Evolutionary conservation across 2,888 invertebrate genomes (phyloP), one percentile per base, ranked within the genome.

Genomic region (Brenthis daphne): DNA sequence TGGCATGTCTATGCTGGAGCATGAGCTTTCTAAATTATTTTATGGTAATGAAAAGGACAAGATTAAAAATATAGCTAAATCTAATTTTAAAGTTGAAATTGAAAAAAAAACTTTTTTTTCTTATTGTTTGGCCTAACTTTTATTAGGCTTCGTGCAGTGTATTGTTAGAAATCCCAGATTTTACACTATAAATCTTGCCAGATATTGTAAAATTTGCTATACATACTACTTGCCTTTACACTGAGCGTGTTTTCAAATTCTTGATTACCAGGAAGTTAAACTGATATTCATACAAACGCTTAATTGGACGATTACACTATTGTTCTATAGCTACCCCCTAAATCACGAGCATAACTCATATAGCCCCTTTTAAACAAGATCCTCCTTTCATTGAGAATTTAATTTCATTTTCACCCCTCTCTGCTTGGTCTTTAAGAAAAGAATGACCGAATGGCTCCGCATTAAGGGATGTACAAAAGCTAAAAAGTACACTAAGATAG

Each of bases 391-490:
- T 87, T 88, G 82, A 85, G 87, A 90, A 90, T 92, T 91, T 92
- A 90, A 92, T 92, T 92, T 92, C 88, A 89, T 91, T 88, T 87
- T 88, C 92, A 90, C 92, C 91, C 91, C 90, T 89, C 88, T 85
- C 84, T 64, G 64, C 65, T 68, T 76, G 76, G 80, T 76, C 79
- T 81, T 87, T 85, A 85, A 88, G 88, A 87, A 88, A 90, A 90
- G 89, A 91, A 89, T 90, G 90, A 90, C 89, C 86, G 83, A 84
- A 82, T 86, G 89, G 88, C 90, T 87, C 82, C 73, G 79, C 80
- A 78, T 76, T 79, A 80, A 77, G 78, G 78, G 85, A 85, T 80
- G 80, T 80, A 66, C 54, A 80, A 80, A 82, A 80, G 81, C 84
- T 76, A 78, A 79, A 73, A 72, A 77, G 80, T 80, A 79, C 83